Base-by-base conservation (phyloP, 2,797 vertebrate species). In the Chloroceryle inda region DNA sequence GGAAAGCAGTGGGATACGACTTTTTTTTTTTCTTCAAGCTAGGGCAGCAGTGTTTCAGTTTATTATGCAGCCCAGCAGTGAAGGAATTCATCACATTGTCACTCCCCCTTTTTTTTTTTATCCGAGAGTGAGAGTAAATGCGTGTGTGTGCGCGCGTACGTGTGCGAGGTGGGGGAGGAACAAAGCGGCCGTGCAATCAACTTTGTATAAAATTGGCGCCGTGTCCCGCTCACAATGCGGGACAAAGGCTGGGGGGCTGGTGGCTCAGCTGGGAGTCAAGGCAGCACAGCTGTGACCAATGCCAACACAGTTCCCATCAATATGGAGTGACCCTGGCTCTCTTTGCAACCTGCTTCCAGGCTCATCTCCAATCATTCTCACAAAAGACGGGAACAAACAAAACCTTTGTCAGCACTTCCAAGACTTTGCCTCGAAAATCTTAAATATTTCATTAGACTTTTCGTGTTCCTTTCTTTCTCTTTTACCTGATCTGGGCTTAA, bases 251-350 rank as follows among this genome's bases (percentile, higher is more conserved):
- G 76, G 98, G 98, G 98, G 98, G 98, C 98, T 99, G 99, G 98
- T 99, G 98, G 98, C 99, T 97, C 98, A 98, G 98, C 97, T 71
- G 98, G 98, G 97, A 97, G 98, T 97, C 96, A 93, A 96, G 73
- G 97, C 77, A 83, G 98, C 98, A 99, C 99, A 99, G 99, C 99
- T 99, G 99, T 99, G 98, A 98, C 98, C 99, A 98, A 98, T 98
- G 98, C 98, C 98, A 97, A 97, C 98, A 98, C 99, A 97, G 98
- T 95, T 97, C 97, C 66, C 93, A 97, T 98, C 99, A 98, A 99
- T 99, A 99, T 98, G 98, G 98, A 98, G 98, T 98, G 98, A 98
- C 98, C 98, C 98, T 98, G 98, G 98, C 97, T 98, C 98, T 98
- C 97, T 98, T 97, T 26, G 98, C 98, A 90, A 98, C 98, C 98